Evolutionary conservation across 2,888 invertebrate species (phyloP).

Genomic region (Cyrtodaria siliqua): DNA sequence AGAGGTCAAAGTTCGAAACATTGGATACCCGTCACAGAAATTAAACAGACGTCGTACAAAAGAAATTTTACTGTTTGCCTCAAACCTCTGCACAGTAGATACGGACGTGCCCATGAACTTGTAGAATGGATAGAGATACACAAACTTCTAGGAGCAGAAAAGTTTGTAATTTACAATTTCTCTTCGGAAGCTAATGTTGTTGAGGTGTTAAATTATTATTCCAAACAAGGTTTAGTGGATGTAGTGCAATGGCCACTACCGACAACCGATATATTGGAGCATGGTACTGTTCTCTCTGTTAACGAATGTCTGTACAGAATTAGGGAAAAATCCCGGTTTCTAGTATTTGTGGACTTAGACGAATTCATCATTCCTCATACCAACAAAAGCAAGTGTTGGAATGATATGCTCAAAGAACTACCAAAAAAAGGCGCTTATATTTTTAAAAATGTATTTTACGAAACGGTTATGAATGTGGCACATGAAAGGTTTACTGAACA

Average conservation of each 20-base stretch:
- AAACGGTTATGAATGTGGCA: no score
- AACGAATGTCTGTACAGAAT: no score
- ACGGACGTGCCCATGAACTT: slow-evolving; percentile 76
- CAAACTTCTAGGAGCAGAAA: slow-evolving; percentile 80
- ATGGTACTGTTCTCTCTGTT: no score
- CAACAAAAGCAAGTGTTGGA: no score
- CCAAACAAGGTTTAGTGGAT: slow-evolving; percentile 68
- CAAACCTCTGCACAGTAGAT: slow-evolving; percentile 72
- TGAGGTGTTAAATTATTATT: slow-evolving; percentile 73
- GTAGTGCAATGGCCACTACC: slow-evolving; percentile 80
- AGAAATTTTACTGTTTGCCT: slow-evolving; percentile 75
- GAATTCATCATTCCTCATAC: no score
- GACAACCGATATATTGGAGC: slow-evolving; percentile 33
- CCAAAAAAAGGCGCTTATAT: no score
- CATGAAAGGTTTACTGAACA: no score
- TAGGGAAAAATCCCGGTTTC: no score
- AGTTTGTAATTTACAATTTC: slow-evolving; percentile 80
- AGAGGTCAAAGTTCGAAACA: not conserved
- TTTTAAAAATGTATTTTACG: no score
- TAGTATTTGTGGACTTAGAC: no score
- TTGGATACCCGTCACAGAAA: not conserved
- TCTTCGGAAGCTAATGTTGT: slow-evolving; percentile 72
- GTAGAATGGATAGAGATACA: slow-evolving; percentile 84
- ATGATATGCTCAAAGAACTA: no score
- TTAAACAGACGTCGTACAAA: not conserved